Evolutionary conservation across 2,888 invertebrate genomes (phyloP), one percentile per base, ranked within the genome.

Genomic region (Latheticus oryzae): DNA sequence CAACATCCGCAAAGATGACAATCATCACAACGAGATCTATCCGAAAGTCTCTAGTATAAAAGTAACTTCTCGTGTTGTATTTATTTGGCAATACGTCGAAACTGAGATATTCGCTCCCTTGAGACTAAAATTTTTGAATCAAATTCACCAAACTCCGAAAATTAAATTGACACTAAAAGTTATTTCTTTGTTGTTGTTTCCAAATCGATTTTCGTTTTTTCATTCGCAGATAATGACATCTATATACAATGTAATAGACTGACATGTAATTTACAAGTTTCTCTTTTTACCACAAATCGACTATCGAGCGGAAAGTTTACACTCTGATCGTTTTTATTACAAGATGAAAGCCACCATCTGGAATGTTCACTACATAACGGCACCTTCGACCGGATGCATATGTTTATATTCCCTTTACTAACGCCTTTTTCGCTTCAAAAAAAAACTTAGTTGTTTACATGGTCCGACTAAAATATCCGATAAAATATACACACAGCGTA

Each of bases 341-440:
- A 47, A 50, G 52, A 52, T 52, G 52, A 52, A 52, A 56, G 56
- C 1, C 42, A 33, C 40, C 56, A 56, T 56, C 56, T 56, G 56
- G 56, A 50, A 30, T 7, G 33, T 12, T 50, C 48, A 19, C 19
- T 47, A 33, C 30, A 28, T n/a, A n/a, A 47, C 48, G 12, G 17
- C 37, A 37, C 33, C 47, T 21, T 24, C 23, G 7, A 52, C 60
- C 60, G 60, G 60, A 60, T 60, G 53, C 60, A 43, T 43, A 45
- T 60, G 55, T 60, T 60, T 60, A 60, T 19, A 19, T 52, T 43
- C 32, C 8, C 12, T 19, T 30, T 37, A 19, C 24, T 40, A 51
- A 43, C 48, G 57, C 50, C 50, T 57, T 50, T 56, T 57, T 42
- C 33, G 57, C 50, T 42, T 57, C 50, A 24, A 54, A 54, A 54